Conservation (phyloP, 2,113 vertebrate genomes). For the Hippotragus niger region DNA sequence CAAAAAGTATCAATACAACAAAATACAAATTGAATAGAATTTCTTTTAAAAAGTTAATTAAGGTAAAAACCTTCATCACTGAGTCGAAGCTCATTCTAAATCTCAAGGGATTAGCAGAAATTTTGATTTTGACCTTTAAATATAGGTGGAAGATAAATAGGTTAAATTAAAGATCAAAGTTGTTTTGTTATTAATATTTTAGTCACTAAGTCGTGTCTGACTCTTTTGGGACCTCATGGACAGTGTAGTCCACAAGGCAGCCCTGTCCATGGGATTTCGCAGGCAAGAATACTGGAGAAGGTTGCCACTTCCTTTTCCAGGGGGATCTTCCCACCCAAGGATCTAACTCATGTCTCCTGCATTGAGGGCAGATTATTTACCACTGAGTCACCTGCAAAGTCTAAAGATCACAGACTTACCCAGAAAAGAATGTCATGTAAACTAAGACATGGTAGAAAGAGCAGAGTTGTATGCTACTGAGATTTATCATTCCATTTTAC, state of each 20-base stretch:
- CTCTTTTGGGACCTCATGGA: not conserved
- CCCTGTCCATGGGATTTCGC: not conserved
- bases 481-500: not conserved
- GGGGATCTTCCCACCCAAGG: not conserved
- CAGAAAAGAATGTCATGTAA: not conserved
- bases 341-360: not conserved
- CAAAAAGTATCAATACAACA: not conserved
- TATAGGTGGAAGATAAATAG: not conserved
- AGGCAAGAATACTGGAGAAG: not conserved
- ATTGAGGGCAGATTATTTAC: not conserved
- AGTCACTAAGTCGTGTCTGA: not conserved
- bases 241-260: not conserved
- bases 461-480: not conserved
- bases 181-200: not conserved
- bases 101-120: not conserved
- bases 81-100: not conserved
- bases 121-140: not conserved
- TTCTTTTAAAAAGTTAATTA: not conserved
- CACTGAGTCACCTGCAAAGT: not conserved
- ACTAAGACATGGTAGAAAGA: not conserved
- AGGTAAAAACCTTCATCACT: not conserved
- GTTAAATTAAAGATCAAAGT: not conserved
- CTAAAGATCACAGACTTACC: not conserved
- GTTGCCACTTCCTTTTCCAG: not conserved
- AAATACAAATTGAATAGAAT: not conserved